phyloP scores from a whole-genome alignment of 64 coral and sea anemone genomes.

The Porites australiensis region DNA sequence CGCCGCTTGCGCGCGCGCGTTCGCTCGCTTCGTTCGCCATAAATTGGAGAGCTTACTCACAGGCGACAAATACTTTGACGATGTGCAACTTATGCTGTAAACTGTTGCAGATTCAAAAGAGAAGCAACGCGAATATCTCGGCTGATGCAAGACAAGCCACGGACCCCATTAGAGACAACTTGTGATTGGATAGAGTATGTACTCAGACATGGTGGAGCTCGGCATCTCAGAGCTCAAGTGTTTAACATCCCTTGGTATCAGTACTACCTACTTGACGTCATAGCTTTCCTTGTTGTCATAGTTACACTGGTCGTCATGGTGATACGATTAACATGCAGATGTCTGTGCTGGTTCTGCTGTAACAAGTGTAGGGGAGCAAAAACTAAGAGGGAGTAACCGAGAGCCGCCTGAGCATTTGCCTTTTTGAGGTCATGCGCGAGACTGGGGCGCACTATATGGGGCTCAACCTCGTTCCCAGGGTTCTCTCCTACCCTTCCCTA shows the following conservation, averaged over 20 bases:
- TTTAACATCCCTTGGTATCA: conserved; percentile 34
- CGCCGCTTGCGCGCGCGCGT: no score
- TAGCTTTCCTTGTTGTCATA: conserved; percentile 1
- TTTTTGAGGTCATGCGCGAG: no score
- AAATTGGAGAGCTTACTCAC: no score
- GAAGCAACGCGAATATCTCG: conserved; percentile 15
- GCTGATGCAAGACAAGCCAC: conserved; percentile 16
- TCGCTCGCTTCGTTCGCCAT: no score
- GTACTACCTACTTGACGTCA: conserved; percentile 41
- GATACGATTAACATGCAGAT: background rate
- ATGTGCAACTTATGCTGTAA: background rate
- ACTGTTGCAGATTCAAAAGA: background rate
- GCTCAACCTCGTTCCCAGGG: no score
- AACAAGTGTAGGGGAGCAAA: no score
- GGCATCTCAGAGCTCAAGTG: background rate
- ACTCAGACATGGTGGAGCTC: conserved; percentile 31
- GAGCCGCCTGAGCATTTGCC: no score
- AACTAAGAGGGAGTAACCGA: no score
- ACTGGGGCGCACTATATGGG: no score
- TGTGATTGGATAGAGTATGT: conserved; percentile 42
- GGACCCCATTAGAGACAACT: conserved; percentile 2
- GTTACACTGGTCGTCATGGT: background rate
- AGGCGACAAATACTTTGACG: no score
- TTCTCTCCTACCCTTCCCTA: no score
- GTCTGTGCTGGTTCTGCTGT: conserved; percentile 22